Conservation (phyloP, 2,113 vertebrate genomes). For the Oryzias curvinotus region DNA sequence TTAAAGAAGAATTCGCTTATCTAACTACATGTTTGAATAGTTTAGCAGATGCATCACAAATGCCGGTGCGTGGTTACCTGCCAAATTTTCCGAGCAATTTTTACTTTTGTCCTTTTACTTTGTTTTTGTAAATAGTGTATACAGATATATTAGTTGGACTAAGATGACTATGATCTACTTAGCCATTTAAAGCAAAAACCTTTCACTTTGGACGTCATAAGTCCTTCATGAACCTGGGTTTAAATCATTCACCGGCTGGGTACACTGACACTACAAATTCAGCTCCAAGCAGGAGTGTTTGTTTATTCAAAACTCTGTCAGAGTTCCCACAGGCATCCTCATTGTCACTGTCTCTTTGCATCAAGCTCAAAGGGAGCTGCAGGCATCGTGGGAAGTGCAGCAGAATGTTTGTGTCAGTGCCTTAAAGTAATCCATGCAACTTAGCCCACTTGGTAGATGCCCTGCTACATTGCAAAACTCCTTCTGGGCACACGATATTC, state of each 20-base stretch:
- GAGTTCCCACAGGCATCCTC: conserved; percentile 54
- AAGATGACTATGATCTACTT: too few relatives aligned
- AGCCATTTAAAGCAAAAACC: neutral
- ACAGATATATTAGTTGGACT: too few relatives aligned
- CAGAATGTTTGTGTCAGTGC: conserved; percentile 62
- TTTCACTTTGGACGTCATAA: neutral
- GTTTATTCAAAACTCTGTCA: conserved; percentile 56
- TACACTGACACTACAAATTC: conserved; percentile 18
- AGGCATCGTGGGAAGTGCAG: conserved; percentile 49
- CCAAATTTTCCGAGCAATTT: too few relatives aligned
- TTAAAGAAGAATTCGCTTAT: too few relatives aligned
- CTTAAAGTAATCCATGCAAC: conserved; percentile 51
- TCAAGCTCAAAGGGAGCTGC: conserved; percentile 53
- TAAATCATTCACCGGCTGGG: conserved; percentile 24
- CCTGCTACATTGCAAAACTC: conserved; percentile 11
- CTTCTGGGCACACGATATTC: conserved; percentile 17
- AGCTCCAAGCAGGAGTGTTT: conserved; percentile 31
- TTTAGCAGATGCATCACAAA: too few relatives aligned
- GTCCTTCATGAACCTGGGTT: neutral
- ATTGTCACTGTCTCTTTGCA: conserved; percentile 58
- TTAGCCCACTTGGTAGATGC: conserved; percentile 34
- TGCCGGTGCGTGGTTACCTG: too few relatives aligned
- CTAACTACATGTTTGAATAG: too few relatives aligned
- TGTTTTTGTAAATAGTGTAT: too few relatives aligned
- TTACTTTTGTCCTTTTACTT: too few relatives aligned